phyloP scores from a whole-genome alignment of 2,888 invertebrate species.

The Erebia palarica region DNA sequence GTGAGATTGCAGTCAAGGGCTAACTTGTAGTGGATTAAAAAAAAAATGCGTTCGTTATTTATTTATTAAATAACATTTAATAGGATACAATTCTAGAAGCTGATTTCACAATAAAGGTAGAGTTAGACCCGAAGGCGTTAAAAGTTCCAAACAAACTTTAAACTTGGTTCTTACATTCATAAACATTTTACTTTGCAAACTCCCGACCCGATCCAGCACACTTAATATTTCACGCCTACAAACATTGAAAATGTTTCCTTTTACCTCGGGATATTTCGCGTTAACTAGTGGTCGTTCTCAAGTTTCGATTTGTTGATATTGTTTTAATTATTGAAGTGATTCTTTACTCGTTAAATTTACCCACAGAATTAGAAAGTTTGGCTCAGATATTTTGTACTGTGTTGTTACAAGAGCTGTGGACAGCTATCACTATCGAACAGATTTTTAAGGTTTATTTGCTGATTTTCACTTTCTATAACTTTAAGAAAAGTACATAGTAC shows the following conservation, averaged over 20 bases:
- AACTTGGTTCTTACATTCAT: constrained; percentile 74
- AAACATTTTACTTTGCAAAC: constrained; percentile 72
- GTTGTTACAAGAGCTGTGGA: no score
- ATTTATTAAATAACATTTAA: background rate
- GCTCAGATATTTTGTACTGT: no score
- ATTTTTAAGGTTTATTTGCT: no score
- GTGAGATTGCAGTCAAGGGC: no score
- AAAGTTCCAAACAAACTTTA: constrained; percentile 58
- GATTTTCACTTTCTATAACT: no score
- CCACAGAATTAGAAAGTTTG: no score
- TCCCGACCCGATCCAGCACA: constrained; percentile 49
- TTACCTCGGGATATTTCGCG: constrained; percentile 23
- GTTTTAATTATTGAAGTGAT: background rate
- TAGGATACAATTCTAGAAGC: constrained; percentile 1
- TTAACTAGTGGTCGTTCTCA: constrained; percentile 5
- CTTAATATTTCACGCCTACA: constrained; percentile 62
- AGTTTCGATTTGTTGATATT: constrained; percentile 1
- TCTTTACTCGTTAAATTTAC: no score
- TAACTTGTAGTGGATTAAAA: no score
- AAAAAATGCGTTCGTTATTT: background rate
- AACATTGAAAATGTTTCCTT: constrained; percentile 37
- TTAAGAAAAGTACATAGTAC: no score
- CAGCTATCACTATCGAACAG: no score
- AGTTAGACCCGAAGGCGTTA: constrained; percentile 68
- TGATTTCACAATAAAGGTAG: constrained; percentile 5